Percentiles rank a stretch among this genome's conserved stretches.
phyloP scores from a whole-genome alignment of 2,888 invertebrate genomes.

The Noctua janthe region DNA sequence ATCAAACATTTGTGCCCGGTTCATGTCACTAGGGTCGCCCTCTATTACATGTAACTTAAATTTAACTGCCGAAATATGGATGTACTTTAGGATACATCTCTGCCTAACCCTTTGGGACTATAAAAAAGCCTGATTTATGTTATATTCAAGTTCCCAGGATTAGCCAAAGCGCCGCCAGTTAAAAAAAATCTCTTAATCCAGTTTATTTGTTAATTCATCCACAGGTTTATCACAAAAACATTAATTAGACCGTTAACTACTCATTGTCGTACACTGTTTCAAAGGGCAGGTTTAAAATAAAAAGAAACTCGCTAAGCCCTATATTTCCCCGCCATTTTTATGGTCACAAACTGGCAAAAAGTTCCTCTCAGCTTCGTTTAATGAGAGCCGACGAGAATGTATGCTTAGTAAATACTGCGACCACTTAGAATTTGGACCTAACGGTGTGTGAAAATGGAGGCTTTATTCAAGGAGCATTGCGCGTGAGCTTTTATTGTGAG shows the following conservation, averaged over 20 bases:
- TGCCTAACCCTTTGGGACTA: neutral
- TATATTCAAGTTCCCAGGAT: neutral
- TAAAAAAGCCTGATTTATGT: neutral
- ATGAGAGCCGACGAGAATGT: conserved; percentile 79
- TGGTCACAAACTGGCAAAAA: conserved; percentile 78
- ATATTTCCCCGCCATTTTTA: conserved; percentile 75
- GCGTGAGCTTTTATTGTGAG: conserved; percentile 37
- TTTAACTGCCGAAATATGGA: neutral
- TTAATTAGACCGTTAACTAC: conserved; percentile 22
- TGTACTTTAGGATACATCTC: neutral
- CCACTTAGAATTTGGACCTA: conserved; percentile 60
- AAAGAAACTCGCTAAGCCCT: conserved; percentile 67
- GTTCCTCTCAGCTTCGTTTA: conserved; percentile 79
- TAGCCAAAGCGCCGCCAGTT: neutral
- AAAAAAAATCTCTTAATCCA: neutral
- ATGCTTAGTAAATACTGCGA: conserved; percentile 72
- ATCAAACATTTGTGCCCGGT: neutral
- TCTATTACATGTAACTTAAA: neutral
- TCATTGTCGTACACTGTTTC: conserved; percentile 27
- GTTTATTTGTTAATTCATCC: neutral
- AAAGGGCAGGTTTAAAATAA: conserved; percentile 62
- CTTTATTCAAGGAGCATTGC: conserved; percentile 31
- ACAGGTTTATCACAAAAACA: neutral
- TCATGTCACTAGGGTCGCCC: neutral
- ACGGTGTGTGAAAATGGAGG: conserved; percentile 41